phyloP scores from a whole-genome alignment of 2,888 invertebrate species.

The Ormyrus thymus region DNA sequence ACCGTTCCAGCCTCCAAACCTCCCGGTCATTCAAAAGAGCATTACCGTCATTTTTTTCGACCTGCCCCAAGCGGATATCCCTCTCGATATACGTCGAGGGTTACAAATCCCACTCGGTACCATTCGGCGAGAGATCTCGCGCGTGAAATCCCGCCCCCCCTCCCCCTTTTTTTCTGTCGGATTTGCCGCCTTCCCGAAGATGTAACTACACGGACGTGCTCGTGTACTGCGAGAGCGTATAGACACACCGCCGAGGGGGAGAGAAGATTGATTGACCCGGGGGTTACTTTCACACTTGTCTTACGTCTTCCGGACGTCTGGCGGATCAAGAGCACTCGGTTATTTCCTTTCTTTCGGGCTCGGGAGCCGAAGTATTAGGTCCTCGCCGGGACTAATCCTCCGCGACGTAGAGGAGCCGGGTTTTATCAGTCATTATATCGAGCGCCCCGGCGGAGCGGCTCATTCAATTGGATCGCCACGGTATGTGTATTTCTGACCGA shows the following conservation, averaged over 20 bases:
- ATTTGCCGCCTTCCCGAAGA: constrained; percentile 11
- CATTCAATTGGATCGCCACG: constrained; percentile 9
- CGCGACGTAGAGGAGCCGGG: no score
- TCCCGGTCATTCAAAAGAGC: constrained; percentile 44
- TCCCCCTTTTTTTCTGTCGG: not conserved
- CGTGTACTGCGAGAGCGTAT: not conserved
- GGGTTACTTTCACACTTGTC: constrained; percentile 45
- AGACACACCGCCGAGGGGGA: not conserved
- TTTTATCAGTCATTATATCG: constrained; percentile 45
- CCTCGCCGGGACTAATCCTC: not conserved
- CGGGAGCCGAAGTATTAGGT: not conserved
- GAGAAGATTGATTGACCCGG: constrained; percentile 57
- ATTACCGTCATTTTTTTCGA: constrained; percentile 9
- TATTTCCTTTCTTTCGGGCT: not conserved
- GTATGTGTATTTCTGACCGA: no score
- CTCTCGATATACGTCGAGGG: constrained; percentile 8
- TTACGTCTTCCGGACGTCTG: constrained; percentile 3
- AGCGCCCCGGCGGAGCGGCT: not conserved
- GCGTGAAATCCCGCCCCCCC: constrained; percentile 26
- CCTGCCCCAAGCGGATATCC: not conserved
- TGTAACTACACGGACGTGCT: not conserved
- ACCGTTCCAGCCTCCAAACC: not conserved
- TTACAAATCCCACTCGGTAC: constrained; percentile 18
- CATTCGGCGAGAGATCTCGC: constrained; percentile 5
- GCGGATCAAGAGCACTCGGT: not conserved